A percentile compares a stretch with the other conserved stretches of the same genome.
Conservation (phyloP, 2,113 vertebrate species). For the Syngnathoides biaculeatus region DNA sequence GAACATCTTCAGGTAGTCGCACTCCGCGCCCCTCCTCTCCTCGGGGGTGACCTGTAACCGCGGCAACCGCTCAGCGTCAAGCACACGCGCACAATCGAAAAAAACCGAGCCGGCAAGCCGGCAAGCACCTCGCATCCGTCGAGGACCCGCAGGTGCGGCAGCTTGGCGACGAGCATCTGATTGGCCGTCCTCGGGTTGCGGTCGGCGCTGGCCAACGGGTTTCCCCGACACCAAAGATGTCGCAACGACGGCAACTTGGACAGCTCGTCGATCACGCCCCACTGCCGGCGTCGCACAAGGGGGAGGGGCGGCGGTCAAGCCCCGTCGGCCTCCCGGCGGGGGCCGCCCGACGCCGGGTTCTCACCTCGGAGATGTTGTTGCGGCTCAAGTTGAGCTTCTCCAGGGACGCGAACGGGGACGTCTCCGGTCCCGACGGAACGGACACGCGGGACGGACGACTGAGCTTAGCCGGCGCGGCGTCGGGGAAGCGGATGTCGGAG, state of each 20-base stretch:
- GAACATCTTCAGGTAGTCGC: constrained; percentile 90
- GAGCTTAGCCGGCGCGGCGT: constrained; percentile 41
- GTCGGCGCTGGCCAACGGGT: constrained; percentile 73
- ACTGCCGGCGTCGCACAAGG: constrained; percentile 66
- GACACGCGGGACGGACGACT: not conserved
- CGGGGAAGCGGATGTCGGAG: constrained; percentile 31
- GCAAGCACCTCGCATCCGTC: constrained; percentile 75
- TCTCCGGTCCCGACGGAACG: constrained; percentile 74
- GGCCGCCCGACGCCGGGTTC: not conserved
- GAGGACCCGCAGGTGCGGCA: constrained; percentile 74
- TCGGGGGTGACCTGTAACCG: constrained; percentile 55
- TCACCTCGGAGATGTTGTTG: constrained; percentile 84
- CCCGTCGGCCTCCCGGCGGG: not conserved
- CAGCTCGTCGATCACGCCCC: constrained; percentile 85
- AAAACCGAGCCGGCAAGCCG: too few species aligned
- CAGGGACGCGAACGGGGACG: constrained; percentile 78
- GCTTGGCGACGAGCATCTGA: constrained; percentile 85
- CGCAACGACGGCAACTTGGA: constrained; percentile 78
- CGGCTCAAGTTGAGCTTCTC: constrained; percentile 74
- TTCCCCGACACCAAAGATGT: constrained; percentile 75
- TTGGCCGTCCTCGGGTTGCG: constrained; percentile 69
- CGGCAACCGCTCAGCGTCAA: constrained; percentile 3
- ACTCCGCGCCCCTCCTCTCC: constrained; percentile 86
- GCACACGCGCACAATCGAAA: not conserved
- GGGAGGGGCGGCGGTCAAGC: not conserved